Evolutionary conservation across 1,140 invertebrate genomes (phyloP), one percentile per base, ranked within the genome.

Genomic region (Teleopsis dalmanni): DNA sequence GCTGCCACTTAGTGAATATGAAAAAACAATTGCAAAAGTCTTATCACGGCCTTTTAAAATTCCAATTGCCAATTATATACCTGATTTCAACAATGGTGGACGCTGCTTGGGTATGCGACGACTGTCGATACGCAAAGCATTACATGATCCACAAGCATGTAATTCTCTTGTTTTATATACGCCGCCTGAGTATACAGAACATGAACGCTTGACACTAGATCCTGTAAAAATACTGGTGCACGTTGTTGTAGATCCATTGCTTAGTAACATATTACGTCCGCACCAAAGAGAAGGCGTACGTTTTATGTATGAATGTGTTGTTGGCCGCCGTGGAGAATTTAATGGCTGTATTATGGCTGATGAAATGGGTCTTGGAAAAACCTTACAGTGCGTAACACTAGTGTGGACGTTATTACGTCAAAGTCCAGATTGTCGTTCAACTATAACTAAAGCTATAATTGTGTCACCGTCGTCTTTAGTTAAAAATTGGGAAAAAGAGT

Each of bases 251-350:
- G 95, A 99, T 78, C 95, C 95, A 7, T 58, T 90, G 1, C 74
- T 99, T 13, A 84, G 85, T 25, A 88, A 91, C 62, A 84, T 99
- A 41, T 75, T 99, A 5, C 76, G 95, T 45, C 97, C 97, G 14
- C 97, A 99, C 85, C 97, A 99, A 74, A 80, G 96, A 49, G 96
- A 99, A 70, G 97, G 97, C 23, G 96, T 99, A 0, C 95, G 95
- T 65, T 99, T 99, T 71, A 98, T 99, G 94, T 99, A 97, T 70
- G 94, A 99, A 68, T 99, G 96, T 78, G 94, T 98, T 2, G 97
- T 90, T 26, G 97, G 96, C 13, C 75, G 78, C 50, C 42, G 82
- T 52, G 85, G 88, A 52, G 77, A 82, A 56, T 88, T 85, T 51
- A 88, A 81, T 76, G 95, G 95, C 3, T 98, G 95, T 61, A 98